Percentiles rank a stretch among this genome's conserved stretches.
These are phyloP conservation scores for Menidia beryllina DNA, from an alignment of 2,113 vertebrate species.

Conservation along the genomic window DNA sequence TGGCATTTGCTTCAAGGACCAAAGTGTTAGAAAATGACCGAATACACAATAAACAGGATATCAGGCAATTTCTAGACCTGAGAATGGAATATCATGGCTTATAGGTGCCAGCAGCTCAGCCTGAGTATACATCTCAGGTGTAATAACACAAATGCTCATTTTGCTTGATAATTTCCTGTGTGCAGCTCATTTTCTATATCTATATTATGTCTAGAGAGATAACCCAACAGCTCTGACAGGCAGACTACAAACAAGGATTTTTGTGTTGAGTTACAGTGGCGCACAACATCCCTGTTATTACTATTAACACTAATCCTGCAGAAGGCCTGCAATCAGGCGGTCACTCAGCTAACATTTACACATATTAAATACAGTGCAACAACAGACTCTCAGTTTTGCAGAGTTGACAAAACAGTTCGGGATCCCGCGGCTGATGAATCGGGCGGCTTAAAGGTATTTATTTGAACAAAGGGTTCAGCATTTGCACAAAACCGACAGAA, in stretches of 20 bases:
- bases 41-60: neutral
- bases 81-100: neutral
- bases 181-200: conserved; percentile 14
- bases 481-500: neutral
- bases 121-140: too few relatives aligned
- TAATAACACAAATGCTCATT: too few relatives aligned
- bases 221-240: neutral
- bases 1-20: too few relatives aligned
- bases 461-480: neutral
- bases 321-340: neutral
- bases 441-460: neutral
- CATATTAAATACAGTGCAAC: neutral
- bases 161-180: too few relatives aligned
- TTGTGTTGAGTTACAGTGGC: conserved; percentile 8
- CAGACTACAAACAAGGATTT: neutral
- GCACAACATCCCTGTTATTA: neutral
- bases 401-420: neutral
- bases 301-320: neutral
- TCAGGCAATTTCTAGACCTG: neutral
- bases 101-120: conserved; percentile 3
- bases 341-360: neutral
- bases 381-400: neutral
- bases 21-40: too few relatives aligned
- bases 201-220: conserved; percentile 3
- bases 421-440: neutral